Conservation (phyloP, 2,797 vertebrate genomes). For the Allobates femoralis region DNA sequence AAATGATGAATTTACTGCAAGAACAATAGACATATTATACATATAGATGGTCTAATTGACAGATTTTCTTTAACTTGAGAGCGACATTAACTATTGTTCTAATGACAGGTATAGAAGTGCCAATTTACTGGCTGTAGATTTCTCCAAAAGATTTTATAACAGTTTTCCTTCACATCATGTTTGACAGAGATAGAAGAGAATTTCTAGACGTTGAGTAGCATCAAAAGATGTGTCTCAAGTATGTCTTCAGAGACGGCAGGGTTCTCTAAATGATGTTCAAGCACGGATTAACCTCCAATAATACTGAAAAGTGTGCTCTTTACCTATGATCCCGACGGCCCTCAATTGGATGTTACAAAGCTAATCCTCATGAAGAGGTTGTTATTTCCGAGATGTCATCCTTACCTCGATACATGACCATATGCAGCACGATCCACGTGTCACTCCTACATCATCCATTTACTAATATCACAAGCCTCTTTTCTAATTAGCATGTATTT, state of each 20-base stretch:
- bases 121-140: constrained; percentile 57
- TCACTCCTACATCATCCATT: background rate
- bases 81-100: constrained; percentile 61
- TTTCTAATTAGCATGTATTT: background rate
- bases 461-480: background rate
- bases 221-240: constrained; percentile 52
- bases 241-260: constrained; percentile 41
- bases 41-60: constrained; percentile 61
- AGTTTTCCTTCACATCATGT: constrained; percentile 45
- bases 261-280: constrained; percentile 52
- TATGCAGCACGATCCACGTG: background rate
- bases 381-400: background rate
- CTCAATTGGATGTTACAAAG: constrained; percentile 42
- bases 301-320: constrained; percentile 41
- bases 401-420: background rate
- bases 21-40: constrained; percentile 60
- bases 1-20: constrained; percentile 34
- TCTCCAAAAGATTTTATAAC: constrained; percentile 37
- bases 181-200: constrained; percentile 59
- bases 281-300: constrained; percentile 49
- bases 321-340: constrained; percentile 41
- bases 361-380: constrained; percentile 31
- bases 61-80: constrained; percentile 60
- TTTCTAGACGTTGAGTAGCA: constrained; percentile 47
- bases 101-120: constrained; percentile 60